phyloP scores from a whole-genome alignment of 2,797 vertebrate genomes.

The Schizopygopsis malacanthus region DNA sequence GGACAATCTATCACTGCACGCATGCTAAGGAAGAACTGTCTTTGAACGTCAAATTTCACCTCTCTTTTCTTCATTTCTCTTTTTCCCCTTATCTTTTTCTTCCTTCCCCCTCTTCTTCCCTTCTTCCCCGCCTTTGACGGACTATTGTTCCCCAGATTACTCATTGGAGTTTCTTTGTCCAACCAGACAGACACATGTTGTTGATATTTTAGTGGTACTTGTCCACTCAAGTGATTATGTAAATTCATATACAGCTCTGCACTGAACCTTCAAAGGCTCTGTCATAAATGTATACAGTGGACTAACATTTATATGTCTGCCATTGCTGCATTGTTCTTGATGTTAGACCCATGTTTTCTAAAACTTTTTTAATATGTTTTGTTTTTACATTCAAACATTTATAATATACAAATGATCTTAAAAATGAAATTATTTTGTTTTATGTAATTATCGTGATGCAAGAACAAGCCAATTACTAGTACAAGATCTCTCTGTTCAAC shows the following conservation, averaged over 20 bases:
- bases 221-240: neutral
- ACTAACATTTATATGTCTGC: neutral
- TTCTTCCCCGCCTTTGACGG: neutral
- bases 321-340: neutral
- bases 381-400: neutral
- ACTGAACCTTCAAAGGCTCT: neutral
- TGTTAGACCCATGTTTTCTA: neutral
- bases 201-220: neutral
- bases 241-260: neutral
- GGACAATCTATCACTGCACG: neutral
- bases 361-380: neutral
- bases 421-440: neutral
- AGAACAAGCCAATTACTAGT: neutral
- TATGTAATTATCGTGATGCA: neutral
- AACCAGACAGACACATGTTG: neutral
- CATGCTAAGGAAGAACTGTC: neutral
- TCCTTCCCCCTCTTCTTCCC: neutral
- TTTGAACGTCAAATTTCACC: neutral
- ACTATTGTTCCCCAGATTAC: neutral
- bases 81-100: neutral
- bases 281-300: neutral
- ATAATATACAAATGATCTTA: neutral
- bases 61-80: neutral
- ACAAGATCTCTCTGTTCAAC: constrained; percentile 1
- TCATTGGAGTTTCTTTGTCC: neutral